phyloP scores from a whole-genome alignment of 2,113 vertebrate genomes.

The Sciurus niger region DNA sequence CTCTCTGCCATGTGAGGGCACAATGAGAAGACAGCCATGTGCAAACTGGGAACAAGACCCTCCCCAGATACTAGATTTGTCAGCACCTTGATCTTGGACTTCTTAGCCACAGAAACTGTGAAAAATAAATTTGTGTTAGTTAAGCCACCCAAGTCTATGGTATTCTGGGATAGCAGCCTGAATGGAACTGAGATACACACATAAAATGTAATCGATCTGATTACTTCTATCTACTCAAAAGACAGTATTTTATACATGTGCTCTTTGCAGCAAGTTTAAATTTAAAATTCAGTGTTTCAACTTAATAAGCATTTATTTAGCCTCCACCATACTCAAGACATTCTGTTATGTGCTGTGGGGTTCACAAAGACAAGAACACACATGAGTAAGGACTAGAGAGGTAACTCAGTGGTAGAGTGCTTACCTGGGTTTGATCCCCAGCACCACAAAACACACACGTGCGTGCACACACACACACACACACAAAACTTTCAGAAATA shows the following conservation, averaged over 20 bases:
- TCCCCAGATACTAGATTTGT: neutral
- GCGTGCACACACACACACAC: neutral
- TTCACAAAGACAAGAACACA: slow-evolving; percentile 16
- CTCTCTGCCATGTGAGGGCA: neutral
- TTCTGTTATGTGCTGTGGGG: neutral
- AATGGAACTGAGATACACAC: neutral
- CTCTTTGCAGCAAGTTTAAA: neutral
- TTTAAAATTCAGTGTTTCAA: slow-evolving; percentile 11
- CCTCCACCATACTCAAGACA: neutral
- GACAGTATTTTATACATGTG: neutral
- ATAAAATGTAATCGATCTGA: neutral
- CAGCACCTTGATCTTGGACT: neutral
- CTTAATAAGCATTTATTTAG: neutral
- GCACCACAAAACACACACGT: neutral
- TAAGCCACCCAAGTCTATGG: neutral
- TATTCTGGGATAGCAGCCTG: neutral
- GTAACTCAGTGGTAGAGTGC: neutral
- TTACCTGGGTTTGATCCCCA: neutral
- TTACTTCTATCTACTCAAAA: slow-evolving; percentile 13
- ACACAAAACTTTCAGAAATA: neutral
- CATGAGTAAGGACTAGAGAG: accelerated
- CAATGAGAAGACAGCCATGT: neutral
- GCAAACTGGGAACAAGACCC: neutral
- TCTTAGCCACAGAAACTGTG: neutral
- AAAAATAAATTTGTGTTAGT: neutral